Evolutionary conservation across 2,797 vertebrate genomes (phyloP).

Genomic region (Hozukius guyotensis): DNA sequence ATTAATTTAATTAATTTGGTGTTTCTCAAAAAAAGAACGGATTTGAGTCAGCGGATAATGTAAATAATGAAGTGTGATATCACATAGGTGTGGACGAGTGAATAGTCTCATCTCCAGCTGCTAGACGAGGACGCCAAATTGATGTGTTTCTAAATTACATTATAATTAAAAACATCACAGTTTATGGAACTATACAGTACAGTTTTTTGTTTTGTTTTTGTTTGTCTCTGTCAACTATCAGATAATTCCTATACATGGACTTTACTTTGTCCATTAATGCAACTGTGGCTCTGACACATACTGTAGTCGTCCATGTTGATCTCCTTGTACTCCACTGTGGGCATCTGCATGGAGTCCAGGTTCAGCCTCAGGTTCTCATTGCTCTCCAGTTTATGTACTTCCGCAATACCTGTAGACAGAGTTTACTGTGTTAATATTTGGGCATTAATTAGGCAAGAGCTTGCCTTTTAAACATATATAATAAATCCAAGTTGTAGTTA

Average conservation of each 20-base stretch:
- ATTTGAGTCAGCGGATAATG: neutral
- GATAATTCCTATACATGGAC: neutral
- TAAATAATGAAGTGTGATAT: neutral
- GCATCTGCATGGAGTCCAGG: slow-evolving; percentile 92
- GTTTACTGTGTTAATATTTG: neutral
- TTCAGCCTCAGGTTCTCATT: slow-evolving; percentile 87
- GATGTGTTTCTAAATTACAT: neutral
- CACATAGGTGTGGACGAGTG: neutral
- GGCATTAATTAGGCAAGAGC: neutral
- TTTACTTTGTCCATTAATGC: neutral
- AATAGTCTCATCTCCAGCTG: neutral
- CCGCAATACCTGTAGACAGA: slow-evolving; percentile 72
- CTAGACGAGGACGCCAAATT: neutral
- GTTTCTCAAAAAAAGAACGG: neutral
- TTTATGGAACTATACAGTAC: neutral
- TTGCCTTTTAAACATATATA: neutral
- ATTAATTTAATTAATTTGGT: neutral
- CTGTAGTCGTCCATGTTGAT: slow-evolving; percentile 92
- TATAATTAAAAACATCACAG: neutral
- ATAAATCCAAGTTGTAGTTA: neutral
- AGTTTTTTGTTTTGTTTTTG: neutral
- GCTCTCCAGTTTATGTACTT: slow-evolving; percentile 89
- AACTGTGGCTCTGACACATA: slow-evolving; percentile 54
- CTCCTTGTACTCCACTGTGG: slow-evolving; percentile 88
- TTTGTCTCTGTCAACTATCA: neutral